These are phyloP conservation scores for Pseudopipra pipra DNA, from an alignment of 2,113 vertebrate species.

Conservation along the genomic window DNA sequence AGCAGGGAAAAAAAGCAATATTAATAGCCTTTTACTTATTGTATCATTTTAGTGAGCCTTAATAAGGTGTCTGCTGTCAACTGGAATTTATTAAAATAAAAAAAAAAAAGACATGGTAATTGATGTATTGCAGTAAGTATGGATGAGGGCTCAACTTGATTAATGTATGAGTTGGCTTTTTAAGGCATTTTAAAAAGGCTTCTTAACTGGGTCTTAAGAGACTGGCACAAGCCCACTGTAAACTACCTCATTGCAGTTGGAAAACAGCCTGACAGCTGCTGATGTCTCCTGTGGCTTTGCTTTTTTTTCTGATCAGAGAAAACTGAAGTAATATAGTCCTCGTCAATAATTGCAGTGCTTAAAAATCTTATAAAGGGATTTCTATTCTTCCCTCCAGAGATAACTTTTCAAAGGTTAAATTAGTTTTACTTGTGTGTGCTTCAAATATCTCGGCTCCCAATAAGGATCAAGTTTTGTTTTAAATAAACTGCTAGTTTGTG, in stretches of 20 bases:
- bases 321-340: constrained; percentile 80
- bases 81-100: constrained; percentile 84
- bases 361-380: constrained; percentile 84
- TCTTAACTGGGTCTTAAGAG: constrained; percentile 86
- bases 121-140: constrained; percentile 88
- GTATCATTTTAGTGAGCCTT: constrained; percentile 83
- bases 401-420: constrained; percentile 83
- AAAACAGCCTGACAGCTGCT: constrained; percentile 83
- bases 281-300: constrained; percentile 73
- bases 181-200: constrained; percentile 86
- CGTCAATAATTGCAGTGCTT: constrained; percentile 84
- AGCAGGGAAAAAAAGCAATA: constrained; percentile 77
- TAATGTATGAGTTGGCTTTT: constrained; percentile 88
- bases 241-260: constrained; percentile 80
- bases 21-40: constrained; percentile 86
- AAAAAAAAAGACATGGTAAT: constrained; percentile 81
- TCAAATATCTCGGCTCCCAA: constrained; percentile 68
- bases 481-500: constrained; percentile 74
- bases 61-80: constrained; percentile 88
- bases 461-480: constrained; percentile 75
- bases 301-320: constrained; percentile 77
- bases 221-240: constrained; percentile 78
- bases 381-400: constrained; percentile 76
- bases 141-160: constrained; percentile 84
- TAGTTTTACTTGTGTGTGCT: constrained; percentile 80